Evolutionary conservation across 2,888 invertebrate species (phyloP), one percentile per base, ranked within the genome.

Genomic region (Pandemis heparana): DNA sequence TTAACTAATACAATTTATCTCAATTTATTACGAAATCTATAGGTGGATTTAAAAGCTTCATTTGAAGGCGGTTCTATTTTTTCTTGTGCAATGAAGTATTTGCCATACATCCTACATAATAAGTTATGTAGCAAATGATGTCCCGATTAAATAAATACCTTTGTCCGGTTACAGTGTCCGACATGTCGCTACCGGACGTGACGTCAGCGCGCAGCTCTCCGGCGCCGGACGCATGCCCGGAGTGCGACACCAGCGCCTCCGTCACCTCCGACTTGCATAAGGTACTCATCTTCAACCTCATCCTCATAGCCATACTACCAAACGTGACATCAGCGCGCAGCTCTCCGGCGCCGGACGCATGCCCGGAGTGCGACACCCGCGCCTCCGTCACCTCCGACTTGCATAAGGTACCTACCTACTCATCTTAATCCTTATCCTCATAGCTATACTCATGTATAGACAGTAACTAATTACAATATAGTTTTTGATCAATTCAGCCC

Each of bases 181-280:
- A 53, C 75, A 92, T 93, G 93, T 92, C 94, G 73, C 82, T 91
- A 77, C 91, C 91, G 82, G 94, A 94, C 74, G 91, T 92, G 84
- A 91, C 91, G 82, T 94, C 94, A 75, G 88, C 92, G 71, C 89
- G 93, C 67, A 92, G 92, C 79, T 92, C 94, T 39, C 94, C 95
- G 10, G 81, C 89, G 61, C 92, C 92, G 5, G 92, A 92, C 60
- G 88, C 89, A 10, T 94, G 94, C 61, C 93, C 92, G 0, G 94
- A 94, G 76, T 94, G 94, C 80, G 94, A 95, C 79, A 91, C 94
- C 67, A 94, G 90, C 75, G 94, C 94, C 23, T 94, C 94, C 53
- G 93, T 95, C 75, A 94, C 94, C 69, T 94, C 94, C 1, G 95
- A 95, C 78, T 83, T 95, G 68, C 94, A 95, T 72, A 95, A 95